Evolutionary conservation across 1,140 invertebrate species (phyloP), one percentile per base, ranked within the genome.

Genomic region (Idris sp.): DNA sequence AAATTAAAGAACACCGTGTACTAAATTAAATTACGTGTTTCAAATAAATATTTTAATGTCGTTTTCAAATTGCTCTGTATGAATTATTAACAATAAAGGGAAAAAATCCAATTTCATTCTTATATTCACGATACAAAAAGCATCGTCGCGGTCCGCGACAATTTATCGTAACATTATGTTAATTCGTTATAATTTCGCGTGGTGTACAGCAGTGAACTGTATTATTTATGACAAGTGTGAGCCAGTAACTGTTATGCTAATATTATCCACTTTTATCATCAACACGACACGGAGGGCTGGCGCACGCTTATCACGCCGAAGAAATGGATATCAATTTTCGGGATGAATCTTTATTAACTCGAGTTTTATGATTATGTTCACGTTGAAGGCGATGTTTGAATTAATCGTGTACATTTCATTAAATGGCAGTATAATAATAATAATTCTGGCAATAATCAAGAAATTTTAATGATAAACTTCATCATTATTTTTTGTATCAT

Each of bases 81-180:
- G n/a, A n/a, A n/a, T n/a, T n/a, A n/a, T n/a, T n/a, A n/a, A n/a
- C 19, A 53, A 51, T 15, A 30, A 31, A 40, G 10, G 25, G 33
- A 53, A 30, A 65, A 44, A 33, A 33, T 51, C 9, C 28, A 46
- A 68, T 68, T 74, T 64, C 48, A 14, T 64, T 68, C 74, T 74
- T 69, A 74, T 30, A 28, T 43, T 36, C 36, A 10, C 51, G 61
- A 56, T 58, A 53, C 16, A 64, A 49, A 61, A 18, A 44, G 36
- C 56, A 28, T 33, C 31, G 44, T 56, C 33, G 18, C 14, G 36
- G 10, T 9, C 40, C 15, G 18, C n/a, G 28, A 73, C 65, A 68
- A 81, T 73, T 77, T 77, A 81, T 62, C 44, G 33, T 16, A 36
- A 64, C 53, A 75, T 77, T 79, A 81, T 81, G 79, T 53, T 79